phyloP scores from a whole-genome alignment of 2,888 invertebrate genomes.

The Sesia apiformis region DNA sequence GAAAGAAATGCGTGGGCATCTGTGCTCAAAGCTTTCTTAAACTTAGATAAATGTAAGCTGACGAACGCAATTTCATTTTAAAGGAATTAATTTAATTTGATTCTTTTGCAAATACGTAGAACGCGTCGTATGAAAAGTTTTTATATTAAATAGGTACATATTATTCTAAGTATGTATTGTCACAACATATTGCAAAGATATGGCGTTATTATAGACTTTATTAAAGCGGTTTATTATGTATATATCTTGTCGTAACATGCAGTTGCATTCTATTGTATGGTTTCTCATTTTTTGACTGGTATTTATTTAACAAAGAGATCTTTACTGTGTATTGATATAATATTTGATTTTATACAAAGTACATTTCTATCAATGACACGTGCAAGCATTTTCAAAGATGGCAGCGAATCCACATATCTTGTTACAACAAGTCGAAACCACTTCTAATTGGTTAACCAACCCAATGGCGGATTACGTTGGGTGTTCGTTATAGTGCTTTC shows the following conservation, averaged over 20 bases:
- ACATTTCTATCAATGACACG: not conserved
- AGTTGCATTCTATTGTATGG: too few species aligned
- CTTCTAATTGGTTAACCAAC: constrained; percentile 51
- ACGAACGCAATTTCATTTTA: constrained; percentile 50
- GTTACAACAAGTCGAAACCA: not conserved
- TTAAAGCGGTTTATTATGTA: too few species aligned
- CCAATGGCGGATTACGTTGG: constrained; percentile 40
- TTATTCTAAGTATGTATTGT: too few species aligned
- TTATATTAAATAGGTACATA: not conserved
- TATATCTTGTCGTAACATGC: too few species aligned
- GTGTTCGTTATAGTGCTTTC: constrained; percentile 55
- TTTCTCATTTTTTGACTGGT: too few species aligned
- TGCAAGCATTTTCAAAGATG: not conserved
- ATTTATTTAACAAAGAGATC: too few species aligned
- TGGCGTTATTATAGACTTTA: too few species aligned
- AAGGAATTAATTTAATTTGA: constrained; percentile 37
- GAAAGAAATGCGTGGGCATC: constrained; percentile 53
- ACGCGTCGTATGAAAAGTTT: not conserved
- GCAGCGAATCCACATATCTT: not conserved
- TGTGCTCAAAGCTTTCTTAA: constrained; percentile 41
- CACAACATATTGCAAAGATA: too few species aligned
- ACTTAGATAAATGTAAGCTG: constrained; percentile 55
- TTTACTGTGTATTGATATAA: too few species aligned
- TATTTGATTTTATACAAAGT: too few species aligned
- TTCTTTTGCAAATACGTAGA: constrained; percentile 24